Evolutionary conservation across 2,797 vertebrate species (phyloP).

Genomic region (Mycteria americana): DNA sequence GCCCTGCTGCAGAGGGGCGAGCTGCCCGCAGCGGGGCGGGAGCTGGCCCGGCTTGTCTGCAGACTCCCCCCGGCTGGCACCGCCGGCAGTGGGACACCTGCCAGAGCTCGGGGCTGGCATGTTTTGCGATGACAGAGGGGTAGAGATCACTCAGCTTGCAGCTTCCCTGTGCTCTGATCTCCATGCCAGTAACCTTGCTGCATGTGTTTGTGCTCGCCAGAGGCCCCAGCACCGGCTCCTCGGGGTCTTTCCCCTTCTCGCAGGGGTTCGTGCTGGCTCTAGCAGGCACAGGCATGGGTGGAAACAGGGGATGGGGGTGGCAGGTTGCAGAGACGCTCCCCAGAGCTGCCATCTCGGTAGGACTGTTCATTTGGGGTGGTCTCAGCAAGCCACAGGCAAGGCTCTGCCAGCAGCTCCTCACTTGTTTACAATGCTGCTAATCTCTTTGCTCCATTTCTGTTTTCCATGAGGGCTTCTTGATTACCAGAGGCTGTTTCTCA

Average conservation of each 20-base stretch:
- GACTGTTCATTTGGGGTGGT: neutral
- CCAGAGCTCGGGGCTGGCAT: fast-evolving
- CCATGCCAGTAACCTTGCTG: fast-evolving
- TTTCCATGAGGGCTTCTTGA: neutral
- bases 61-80: neutral
- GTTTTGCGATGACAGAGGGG: neutral
- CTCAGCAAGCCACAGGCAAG: neutral
- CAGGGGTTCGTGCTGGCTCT: neutral
- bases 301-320: neutral
- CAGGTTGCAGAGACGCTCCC: neutral
- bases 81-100: neutral
- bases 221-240: neutral
- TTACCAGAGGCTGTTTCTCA: neutral
- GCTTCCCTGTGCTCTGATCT: neutral
- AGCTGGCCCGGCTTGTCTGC: neutral
- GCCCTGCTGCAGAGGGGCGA: neutral
- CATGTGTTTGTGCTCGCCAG: neutral
- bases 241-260: neutral
- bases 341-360: neutral
- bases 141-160: neutral
- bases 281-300: neutral
- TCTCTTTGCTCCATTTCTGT: neutral
- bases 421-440: neutral
- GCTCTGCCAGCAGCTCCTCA: neutral
- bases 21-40: neutral